Percentiles rank a stretch among this genome's conserved stretches.
Evolutionary conservation across 2,113 vertebrate genomes (phyloP).

Genomic region (Lamprotornis superbus): DNA sequence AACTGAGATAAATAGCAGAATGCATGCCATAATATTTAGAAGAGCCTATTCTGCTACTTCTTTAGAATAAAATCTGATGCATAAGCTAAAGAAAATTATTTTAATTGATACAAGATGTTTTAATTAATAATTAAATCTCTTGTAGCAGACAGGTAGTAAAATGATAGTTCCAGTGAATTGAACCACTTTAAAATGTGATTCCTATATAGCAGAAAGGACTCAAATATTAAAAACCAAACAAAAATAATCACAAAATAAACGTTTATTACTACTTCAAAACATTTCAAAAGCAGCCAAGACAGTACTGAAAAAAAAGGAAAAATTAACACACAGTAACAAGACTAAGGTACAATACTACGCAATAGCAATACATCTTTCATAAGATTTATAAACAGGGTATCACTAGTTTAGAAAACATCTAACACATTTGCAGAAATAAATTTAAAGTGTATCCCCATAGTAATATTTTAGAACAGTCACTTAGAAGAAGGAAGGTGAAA

Average conservation of each 20-base stretch:
- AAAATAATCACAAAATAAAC: constrained; percentile 68
- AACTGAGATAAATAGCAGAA: not conserved
- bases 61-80: not conserved
- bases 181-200: not conserved
- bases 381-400: constrained; percentile 56
- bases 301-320: constrained; percentile 1
- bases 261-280: constrained; percentile 72
- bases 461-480: constrained; percentile 12
- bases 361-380: constrained; percentile 36
- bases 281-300: constrained; percentile 47
- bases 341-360: constrained; percentile 46
- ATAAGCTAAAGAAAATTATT: not conserved
- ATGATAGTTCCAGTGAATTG: not conserved
- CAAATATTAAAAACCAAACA: constrained; percentile 13
- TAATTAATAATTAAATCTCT: not conserved
- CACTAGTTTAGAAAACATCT: constrained; percentile 59
- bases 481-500: constrained; percentile 32
- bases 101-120: not conserved
- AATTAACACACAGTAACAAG: constrained; percentile 39
- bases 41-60: not conserved
- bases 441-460: constrained; percentile 29
- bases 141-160: not conserved
- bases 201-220: not conserved
- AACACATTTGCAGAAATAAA: constrained; percentile 51
- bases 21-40: not conserved